Evolutionary conservation across 2,888 invertebrate species (phyloP).

Genomic region (Carpatolechia fugitivella): DNA sequence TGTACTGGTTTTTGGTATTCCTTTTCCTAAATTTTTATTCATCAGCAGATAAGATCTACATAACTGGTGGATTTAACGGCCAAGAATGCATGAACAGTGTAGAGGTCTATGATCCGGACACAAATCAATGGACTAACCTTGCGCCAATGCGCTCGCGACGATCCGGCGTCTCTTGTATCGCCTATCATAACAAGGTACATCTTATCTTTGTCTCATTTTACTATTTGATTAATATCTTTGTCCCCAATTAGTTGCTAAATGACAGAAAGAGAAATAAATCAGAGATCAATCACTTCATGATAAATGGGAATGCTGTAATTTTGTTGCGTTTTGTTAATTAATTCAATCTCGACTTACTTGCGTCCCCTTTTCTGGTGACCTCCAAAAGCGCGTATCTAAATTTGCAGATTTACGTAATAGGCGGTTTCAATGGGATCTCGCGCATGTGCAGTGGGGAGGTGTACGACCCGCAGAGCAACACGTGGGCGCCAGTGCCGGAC

Average conservation of each 20-base stretch:
- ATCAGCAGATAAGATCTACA: slow-evolving; percentile 84
- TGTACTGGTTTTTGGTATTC: too few relatives aligned
- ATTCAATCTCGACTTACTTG: background rate
- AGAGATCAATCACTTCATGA: too few relatives aligned
- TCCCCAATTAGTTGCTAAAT: too few relatives aligned
- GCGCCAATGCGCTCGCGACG: slow-evolving; percentile 89
- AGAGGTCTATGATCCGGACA: slow-evolving; percentile 87
- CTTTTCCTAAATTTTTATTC: background rate
- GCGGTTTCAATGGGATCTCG: slow-evolving; percentile 95
- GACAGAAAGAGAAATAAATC: too few relatives aligned
- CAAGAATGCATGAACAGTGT: slow-evolving; percentile 92
- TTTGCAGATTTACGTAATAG: slow-evolving; percentile 83
- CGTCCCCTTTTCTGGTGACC: background rate
- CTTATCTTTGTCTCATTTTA: slow-evolving; percentile 46
- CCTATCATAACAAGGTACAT: slow-evolving; percentile 87
- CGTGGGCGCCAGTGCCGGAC: slow-evolving; percentile 90
- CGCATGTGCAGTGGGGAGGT: slow-evolving; percentile 94
- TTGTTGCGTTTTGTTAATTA: slow-evolving; percentile 13
- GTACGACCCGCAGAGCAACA: slow-evolving; percentile 87
- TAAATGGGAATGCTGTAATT: too few relatives aligned
- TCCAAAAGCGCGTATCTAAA: too few relatives aligned
- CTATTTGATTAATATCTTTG: too few relatives aligned
- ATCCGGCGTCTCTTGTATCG: slow-evolving; percentile 94
- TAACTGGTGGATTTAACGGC: slow-evolving; percentile 95
- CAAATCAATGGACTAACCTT: slow-evolving; percentile 91